A percentile compares a stretch with the other conserved stretches of the same genome.
Conservation (phyloP, 1,140 invertebrate species). For the Probaryconus sp. region DNA sequence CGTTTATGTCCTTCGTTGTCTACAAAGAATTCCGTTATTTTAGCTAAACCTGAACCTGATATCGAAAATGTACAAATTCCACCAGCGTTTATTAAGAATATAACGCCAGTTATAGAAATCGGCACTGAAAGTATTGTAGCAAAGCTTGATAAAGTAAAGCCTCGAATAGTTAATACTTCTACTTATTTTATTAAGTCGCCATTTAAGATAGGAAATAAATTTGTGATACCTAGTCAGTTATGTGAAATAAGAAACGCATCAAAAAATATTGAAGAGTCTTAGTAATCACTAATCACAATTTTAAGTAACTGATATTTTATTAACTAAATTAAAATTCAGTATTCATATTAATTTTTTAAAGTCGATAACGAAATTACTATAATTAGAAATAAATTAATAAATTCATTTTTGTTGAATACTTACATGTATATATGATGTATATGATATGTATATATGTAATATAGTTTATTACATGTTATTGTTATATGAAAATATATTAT, state of each 20-base stretch:
- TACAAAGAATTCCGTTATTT: slow-evolving; percentile 60
- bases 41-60: slow-evolving; percentile 63
- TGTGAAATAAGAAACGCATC: slow-evolving; percentile 49
- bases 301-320: too few relatives aligned
- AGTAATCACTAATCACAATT: too few relatives aligned
- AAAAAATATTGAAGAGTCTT: too few relatives aligned
- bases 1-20: slow-evolving; percentile 39
- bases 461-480: too few relatives aligned
- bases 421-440: too few relatives aligned
- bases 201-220: slow-evolving; percentile 41
- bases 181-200: slow-evolving; percentile 3
- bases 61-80: slow-evolving; percentile 21
- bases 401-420: too few relatives aligned
- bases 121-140: background rate
- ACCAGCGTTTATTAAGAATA: slow-evolving; percentile 5
- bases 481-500: too few relatives aligned
- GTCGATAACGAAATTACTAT: too few relatives aligned
- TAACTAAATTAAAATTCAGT: too few relatives aligned
- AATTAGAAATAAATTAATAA: too few relatives aligned
- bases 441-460: too few relatives aligned
- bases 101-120: slow-evolving; percentile 13
- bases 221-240: slow-evolving; percentile 65
- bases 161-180: slow-evolving; percentile 3
- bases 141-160: slow-evolving; percentile 1
- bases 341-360: too few relatives aligned